These are phyloP conservation scores for Cranoglanis bouderius DNA, from an alignment of 2,113 vertebrate species.

Conservation along the genomic window DNA sequence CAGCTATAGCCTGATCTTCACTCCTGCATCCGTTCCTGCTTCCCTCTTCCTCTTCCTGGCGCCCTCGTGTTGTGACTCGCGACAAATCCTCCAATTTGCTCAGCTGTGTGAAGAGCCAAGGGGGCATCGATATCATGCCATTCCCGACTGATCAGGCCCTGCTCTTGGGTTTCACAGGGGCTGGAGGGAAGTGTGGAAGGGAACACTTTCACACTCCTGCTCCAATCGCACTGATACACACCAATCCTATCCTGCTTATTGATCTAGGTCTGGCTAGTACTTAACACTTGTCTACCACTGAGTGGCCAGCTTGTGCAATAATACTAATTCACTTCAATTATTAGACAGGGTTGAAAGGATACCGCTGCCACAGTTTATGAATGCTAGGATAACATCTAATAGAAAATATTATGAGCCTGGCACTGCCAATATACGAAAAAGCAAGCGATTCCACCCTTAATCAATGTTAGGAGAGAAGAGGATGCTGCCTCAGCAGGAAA, in stretches of 20 bases:
- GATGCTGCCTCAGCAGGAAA: constrained; percentile 47
- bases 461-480: constrained; percentile 41
- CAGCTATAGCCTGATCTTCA: not conserved
- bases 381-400: constrained; percentile 7
- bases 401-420: constrained; percentile 45
- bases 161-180: constrained; percentile 70
- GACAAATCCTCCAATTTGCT: constrained; percentile 95
- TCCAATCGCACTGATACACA: constrained; percentile 33
- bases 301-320: constrained; percentile 56
- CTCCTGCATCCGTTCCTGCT: constrained; percentile 61
- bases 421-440: constrained; percentile 42
- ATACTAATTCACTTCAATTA: constrained; percentile 61
- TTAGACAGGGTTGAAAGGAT: constrained; percentile 55
- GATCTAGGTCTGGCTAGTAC: constrained; percentile 77
- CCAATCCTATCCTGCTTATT: constrained; percentile 70
- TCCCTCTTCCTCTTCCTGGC: constrained; percentile 65
- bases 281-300: constrained; percentile 74
- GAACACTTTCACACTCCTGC: constrained; percentile 38
- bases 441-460: constrained; percentile 40
- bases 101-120: constrained; percentile 83
- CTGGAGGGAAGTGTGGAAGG: not conserved
- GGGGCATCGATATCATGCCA: constrained; percentile 81
- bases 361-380: constrained; percentile 24
- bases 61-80: constrained; percentile 84
- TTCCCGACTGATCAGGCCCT: constrained; percentile 81